Conservation (phyloP, 64 coral and sea anemone genomes). For the Porites lutea region DNA sequence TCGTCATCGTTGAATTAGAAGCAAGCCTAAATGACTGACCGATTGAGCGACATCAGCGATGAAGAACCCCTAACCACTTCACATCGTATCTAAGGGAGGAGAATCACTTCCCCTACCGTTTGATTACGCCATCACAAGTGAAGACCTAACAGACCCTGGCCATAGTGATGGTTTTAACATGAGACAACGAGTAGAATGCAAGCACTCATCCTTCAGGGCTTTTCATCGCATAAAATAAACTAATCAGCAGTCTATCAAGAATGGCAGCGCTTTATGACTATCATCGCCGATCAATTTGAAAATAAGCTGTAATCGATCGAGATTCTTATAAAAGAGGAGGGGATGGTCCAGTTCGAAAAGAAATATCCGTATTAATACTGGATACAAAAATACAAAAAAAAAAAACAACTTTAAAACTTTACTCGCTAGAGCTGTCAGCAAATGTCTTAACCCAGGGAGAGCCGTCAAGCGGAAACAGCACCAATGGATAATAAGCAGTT, state of each 20-base stretch:
- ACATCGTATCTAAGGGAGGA: constrained; percentile 55
- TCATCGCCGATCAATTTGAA: constrained; percentile 26
- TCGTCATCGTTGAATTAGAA: constrained; percentile 47
- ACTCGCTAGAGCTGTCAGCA: constrained; percentile 28
- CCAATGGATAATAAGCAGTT: not conserved
- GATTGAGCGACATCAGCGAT: constrained; percentile 25
- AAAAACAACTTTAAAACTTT: constrained; percentile 19
- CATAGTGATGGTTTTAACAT: constrained; percentile 36
- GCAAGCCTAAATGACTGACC: constrained; percentile 58
- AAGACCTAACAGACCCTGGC: constrained; percentile 58
- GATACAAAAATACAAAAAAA: constrained; percentile 18
- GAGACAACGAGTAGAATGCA: not conserved
- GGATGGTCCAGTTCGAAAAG: constrained; percentile 47
- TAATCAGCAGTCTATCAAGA: not conserved
- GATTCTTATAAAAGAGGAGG: constrained; percentile 5
- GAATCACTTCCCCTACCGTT: constrained; percentile 8
- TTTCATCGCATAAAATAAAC: not conserved
- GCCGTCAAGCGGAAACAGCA: not conserved
- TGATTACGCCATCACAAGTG: constrained; percentile 15
- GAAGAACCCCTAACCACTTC: constrained; percentile 48
- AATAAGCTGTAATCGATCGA: constrained; percentile 55
- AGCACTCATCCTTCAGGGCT: constrained; percentile 36
- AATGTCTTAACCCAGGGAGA: not conserved
- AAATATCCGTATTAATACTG: constrained; percentile 57
- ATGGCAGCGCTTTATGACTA: constrained; percentile 55